Evolutionary conservation across 64 coral and sea anemone genomes (phyloP).

Genomic region (Pocillopora verrucosa): DNA sequence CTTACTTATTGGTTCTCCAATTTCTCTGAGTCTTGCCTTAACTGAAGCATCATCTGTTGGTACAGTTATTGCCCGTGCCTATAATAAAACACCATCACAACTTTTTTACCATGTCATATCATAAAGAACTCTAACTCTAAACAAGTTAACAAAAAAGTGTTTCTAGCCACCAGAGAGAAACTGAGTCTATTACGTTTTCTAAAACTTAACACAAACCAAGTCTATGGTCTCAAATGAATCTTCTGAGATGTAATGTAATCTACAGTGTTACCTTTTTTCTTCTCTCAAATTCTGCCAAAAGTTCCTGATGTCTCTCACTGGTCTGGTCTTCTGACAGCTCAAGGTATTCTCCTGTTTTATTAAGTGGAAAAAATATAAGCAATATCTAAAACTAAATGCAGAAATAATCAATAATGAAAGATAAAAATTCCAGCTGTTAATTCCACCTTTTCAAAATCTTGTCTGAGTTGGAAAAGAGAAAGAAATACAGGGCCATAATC

Average conservation of each 20-base stretch:
- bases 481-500: too few species aligned
- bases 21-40: constrained; percentile 83
- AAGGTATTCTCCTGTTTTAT: constrained; percentile 78
- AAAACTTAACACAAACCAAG: too few species aligned
- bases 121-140: too few species aligned
- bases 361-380: neutral
- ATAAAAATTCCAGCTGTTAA: too few species aligned
- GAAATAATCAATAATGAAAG: neutral
- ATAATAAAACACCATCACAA: neutral
- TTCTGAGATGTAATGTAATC: too few species aligned
- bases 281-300: constrained; percentile 93
- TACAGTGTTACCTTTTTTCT: constrained; percentile 81
- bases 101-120: neutral
- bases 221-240: too few species aligned
- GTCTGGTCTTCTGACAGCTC: constrained; percentile 88
- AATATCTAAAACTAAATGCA: neutral
- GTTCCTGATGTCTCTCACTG: constrained; percentile 88
- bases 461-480: too few species aligned
- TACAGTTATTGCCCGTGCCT: constrained; percentile 90
- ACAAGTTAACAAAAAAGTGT: too few species aligned
- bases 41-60: constrained; percentile 95
- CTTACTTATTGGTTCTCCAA: constrained; percentile 96
- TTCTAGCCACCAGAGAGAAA: too few species aligned
- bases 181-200: too few species aligned
- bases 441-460: too few species aligned